Evolutionary conservation across 2,113 vertebrate species (phyloP).

Genomic region (Lichenostomus cassidix): DNA sequence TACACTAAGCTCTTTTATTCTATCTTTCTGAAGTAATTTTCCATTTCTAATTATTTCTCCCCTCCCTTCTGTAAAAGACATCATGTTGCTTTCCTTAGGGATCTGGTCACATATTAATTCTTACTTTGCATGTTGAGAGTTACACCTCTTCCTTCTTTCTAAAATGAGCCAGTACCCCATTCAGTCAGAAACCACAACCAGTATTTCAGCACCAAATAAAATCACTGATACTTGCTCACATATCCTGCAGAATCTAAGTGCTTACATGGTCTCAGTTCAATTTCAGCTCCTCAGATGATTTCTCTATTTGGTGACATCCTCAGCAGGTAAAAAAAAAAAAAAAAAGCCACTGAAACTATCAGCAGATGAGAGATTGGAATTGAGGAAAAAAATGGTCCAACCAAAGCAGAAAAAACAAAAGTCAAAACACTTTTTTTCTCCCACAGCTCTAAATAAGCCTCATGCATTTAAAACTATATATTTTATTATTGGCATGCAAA

Average conservation of each 20-base stretch:
- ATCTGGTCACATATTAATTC: background rate
- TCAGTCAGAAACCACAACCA: slow-evolving; percentile 30
- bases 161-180: background rate
- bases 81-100: background rate
- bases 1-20: background rate
- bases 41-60: slow-evolving; percentile 25
- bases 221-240: background rate
- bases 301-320: background rate
- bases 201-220: slow-evolving; percentile 43
- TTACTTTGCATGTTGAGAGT: background rate
- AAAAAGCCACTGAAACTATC: background rate
- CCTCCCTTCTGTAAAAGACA: background rate
- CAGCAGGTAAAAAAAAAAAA: background rate
- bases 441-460: background rate
- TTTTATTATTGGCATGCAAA: background rate
- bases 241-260: background rate
- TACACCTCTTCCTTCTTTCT: background rate
- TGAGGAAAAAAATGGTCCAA: background rate
- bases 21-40: background rate
- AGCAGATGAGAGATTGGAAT: background rate
- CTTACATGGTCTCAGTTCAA: slow-evolving; percentile 25
- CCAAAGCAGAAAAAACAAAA: background rate
- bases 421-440: background rate
- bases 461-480: background rate
- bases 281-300: background rate